Evolutionary conservation across 1,140 invertebrate species (phyloP), one percentile per base, ranked within the genome.

Genomic region (Cepaea nemoralis): DNA sequence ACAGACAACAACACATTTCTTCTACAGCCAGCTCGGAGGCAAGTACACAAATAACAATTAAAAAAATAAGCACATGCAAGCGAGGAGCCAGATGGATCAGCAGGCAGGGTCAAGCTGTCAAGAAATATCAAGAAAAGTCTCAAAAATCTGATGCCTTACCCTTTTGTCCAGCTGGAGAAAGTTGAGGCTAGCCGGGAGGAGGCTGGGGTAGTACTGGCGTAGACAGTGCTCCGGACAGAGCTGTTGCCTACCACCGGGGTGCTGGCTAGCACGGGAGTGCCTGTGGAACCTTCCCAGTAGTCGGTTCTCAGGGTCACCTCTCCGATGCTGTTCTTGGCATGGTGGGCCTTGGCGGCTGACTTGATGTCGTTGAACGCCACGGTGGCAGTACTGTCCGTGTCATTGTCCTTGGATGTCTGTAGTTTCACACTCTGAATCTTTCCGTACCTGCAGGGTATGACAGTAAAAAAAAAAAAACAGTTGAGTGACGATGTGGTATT

Each of bases 301-400:
- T 97, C 95, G 84, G 96, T 97, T 90, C 95, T 96, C 91, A 97
- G 94, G 83, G 94, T 94, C 88, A 95, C 93, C 87, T 97, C 91
- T 91, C 97, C 96, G 91, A 98, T 92, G 87, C 95, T 95, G 92
- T 97, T 96, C 90, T 97, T 96, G 86, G 94, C 94, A 91, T 95
- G 95, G 91, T 97, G 96, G 76, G 97, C 97, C 93, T 97, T 98
- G 87, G 96, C 94, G 88, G 97, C 97, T 87, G 96, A 97, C 93
- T 96, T 97, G 93, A 98, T 98, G 94, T 98, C 97, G 94, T 97
- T 97, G 93, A 98, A 98, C 89, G 96, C 96, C 91, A 98, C 96
- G 88, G 96, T 97, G 90, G 96, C 96, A 86, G 93, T 93, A 71
- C 93, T 81, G 87, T 92, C 93, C 92, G 93, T 93, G 91, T 95